A percentile compares a stretch with the other conserved stretches of the same genome.
These are phyloP conservation scores for Amblyteles armatorius DNA, from an alignment of 2,888 invertebrate species.

Conservation along the genomic window DNA sequence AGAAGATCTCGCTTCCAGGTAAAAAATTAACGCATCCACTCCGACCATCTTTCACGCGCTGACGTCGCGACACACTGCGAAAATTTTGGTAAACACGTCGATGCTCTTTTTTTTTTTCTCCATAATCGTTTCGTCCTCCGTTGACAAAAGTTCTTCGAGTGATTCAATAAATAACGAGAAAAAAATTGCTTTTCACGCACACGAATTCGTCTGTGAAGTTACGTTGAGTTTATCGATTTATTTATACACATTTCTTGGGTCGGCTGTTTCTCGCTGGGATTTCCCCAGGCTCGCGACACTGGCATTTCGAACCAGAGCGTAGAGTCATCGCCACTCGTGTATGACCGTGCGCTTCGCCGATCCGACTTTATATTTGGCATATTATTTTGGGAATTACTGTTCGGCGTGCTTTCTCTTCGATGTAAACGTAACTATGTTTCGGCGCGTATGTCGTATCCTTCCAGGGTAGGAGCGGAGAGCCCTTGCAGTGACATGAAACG, in stretches of 20 bases:
- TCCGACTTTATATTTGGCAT: conserved; percentile 64
- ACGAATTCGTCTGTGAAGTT: background rate
- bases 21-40: conserved; percentile 42
- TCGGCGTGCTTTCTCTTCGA: background rate
- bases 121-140: background rate
- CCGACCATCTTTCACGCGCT: background rate
- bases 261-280: conserved; percentile 8
- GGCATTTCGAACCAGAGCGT: conserved; percentile 37
- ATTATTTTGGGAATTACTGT: conserved; percentile 15
- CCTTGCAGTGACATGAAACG: conserved; percentile 85
- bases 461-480: conserved; percentile 83
- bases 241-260: conserved; percentile 2
- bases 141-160: background rate
- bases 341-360: conserved; percentile 45
- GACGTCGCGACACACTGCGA: background rate
- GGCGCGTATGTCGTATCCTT: conserved; percentile 5
- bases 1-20: conserved; percentile 84
- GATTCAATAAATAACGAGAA: background rate
- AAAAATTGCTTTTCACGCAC: background rate
- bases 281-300: background rate
- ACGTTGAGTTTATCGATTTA: background rate
- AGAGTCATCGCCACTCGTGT: conserved; percentile 49
- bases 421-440: background rate
- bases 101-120: conserved; percentile 21
- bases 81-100: background rate